Evolutionary conservation across 2,797 vertebrate genomes (phyloP).

Genomic region (Miichthys miiuy): DNA sequence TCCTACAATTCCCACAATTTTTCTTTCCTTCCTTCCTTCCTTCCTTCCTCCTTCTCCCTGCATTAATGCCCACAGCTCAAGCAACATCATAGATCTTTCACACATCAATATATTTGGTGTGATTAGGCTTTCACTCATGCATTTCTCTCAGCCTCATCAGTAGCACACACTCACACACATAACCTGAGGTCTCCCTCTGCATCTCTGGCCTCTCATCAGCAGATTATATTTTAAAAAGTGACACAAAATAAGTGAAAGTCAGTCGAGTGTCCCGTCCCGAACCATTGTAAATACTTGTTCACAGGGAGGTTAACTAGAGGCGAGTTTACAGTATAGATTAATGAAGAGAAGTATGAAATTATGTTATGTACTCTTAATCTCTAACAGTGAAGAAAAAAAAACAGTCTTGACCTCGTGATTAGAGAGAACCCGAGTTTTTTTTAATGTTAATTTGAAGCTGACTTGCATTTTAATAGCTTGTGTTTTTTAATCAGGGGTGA

Average conservation of each 20-base stretch:
- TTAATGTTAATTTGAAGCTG: conserved; percentile 47
- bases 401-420: conserved; percentile 46
- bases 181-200: background rate
- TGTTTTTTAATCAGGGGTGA: conserved; percentile 18
- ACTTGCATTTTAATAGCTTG: conserved; percentile 45
- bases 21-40: too few species aligned
- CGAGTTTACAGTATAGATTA: conserved; percentile 35
- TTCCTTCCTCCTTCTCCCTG: too few species aligned
- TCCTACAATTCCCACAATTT: background rate
- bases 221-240: background rate
- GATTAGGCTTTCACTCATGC: conserved; percentile 9
- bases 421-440: conserved; percentile 19
- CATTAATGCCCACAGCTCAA: background rate
- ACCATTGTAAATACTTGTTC: conserved; percentile 16
- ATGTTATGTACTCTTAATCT: conserved; percentile 3
- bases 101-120: background rate
- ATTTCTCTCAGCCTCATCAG: conserved; percentile 21
- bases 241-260: conserved; percentile 23
- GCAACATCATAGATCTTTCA: background rate
- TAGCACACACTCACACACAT: background rate
- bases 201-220: background rate
- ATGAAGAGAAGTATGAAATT: conserved; percentile 1
- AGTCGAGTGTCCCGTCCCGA: background rate
- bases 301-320: conserved; percentile 38
- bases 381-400: conserved; percentile 21